Percentiles rank a stretch among this genome's conserved stretches.
These are phyloP conservation scores for Chaetops frenatus DNA, from an alignment of 2,113 vertebrate species.

Conservation along the genomic window DNA sequence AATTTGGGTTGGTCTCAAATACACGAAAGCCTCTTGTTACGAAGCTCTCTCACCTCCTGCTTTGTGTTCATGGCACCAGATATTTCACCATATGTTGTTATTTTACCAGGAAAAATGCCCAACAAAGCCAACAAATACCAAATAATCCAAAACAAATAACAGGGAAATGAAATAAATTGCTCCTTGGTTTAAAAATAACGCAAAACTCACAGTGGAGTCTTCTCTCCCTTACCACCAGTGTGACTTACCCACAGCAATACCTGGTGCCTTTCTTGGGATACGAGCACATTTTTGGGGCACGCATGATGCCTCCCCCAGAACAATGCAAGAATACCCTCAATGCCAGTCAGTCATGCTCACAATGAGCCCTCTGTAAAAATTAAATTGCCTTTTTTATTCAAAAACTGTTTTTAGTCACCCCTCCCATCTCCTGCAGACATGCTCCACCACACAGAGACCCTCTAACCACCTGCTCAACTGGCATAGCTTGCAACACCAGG, in stretches of 20 bases:
- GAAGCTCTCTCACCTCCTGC: background rate
- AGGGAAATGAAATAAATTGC: background rate
- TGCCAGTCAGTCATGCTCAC: background rate
- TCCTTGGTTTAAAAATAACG: background rate
- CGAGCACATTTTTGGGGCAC: background rate
- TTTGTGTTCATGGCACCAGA: conserved; percentile 18
- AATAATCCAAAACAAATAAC: conserved; percentile 1
- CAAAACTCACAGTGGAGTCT: background rate
- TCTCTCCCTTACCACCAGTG: background rate
- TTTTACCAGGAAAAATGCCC: background rate
- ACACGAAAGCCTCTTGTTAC: background rate
- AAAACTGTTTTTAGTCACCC: background rate
- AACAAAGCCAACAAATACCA: conserved; percentile 21
- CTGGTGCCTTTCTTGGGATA: background rate
- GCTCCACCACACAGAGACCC: background rate
- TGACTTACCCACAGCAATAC: background rate
- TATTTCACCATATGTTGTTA: conserved; percentile 25
- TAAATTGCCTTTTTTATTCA: background rate
- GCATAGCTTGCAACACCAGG: background rate
- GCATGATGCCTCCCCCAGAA: background rate
- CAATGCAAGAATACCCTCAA: background rate
- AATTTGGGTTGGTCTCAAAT: background rate
- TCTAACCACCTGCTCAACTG: background rate
- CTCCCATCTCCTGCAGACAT: background rate
- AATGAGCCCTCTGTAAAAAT: background rate